Evolutionary conservation across 2,888 invertebrate species (phyloP).

Genomic region (Ypsolopha scabrella): DNA sequence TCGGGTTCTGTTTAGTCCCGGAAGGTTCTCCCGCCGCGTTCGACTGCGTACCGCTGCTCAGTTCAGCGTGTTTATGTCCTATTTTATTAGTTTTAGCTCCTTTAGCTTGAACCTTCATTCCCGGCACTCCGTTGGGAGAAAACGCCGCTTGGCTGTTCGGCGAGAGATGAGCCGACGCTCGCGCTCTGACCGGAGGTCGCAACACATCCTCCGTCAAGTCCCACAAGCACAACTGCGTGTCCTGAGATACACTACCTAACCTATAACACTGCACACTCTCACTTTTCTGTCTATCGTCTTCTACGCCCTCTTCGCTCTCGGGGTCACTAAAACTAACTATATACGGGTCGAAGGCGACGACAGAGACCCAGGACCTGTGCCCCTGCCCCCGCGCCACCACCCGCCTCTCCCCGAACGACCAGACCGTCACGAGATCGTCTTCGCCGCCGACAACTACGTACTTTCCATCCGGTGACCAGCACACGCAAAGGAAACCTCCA

Average conservation of each 20-base stretch:
- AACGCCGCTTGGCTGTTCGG: conserved; percentile 27
- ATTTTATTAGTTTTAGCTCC: conserved; percentile 42
- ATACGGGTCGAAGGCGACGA: conserved; percentile 94
- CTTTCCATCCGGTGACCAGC: conserved; percentile 97
- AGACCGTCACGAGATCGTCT: conserved; percentile 98
- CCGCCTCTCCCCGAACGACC: conserved; percentile 91
- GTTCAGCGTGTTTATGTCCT: conserved; percentile 46
- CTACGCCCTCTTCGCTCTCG: conserved; percentile 71
- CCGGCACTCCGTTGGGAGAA: conserved; percentile 38
- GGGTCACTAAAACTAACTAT: conserved; percentile 79
- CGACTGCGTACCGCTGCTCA: conserved; percentile 19
- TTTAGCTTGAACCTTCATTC: conserved; percentile 29
- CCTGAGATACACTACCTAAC: conserved; percentile 96
- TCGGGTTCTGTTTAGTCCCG: conserved; percentile 26
- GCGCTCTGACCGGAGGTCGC: conserved; percentile 73
- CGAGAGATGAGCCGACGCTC: conserved; percentile 50
- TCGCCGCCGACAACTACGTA: conserved; percentile 98
- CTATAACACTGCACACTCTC: conserved; percentile 78
- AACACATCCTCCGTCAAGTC: conserved; percentile 97
- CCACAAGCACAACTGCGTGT: conserved; percentile 98
- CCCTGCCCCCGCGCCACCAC: conserved; percentile 98
- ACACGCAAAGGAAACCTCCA: conserved; percentile 96
- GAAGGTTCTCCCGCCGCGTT: conserved; percentile 41
- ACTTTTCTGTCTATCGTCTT: conserved; percentile 38
- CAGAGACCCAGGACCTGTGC: conserved; percentile 97